Conservation (phyloP, 2,888 invertebrate genomes). For the Mythimna impura region DNA sequence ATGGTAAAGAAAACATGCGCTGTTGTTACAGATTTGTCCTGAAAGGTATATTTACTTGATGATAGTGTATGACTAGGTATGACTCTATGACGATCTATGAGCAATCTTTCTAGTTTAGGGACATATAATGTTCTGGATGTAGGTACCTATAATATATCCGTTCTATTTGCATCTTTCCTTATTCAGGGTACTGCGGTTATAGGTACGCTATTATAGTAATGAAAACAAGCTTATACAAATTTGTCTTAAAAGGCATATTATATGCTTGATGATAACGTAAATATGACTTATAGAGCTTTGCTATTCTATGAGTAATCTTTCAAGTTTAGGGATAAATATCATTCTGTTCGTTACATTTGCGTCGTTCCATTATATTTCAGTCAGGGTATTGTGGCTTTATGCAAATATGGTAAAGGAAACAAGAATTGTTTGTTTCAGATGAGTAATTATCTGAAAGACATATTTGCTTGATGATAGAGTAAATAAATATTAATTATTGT, state of each 20-base stretch:
- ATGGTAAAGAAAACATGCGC: conserved; percentile 55
- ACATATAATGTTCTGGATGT: conserved; percentile 64
- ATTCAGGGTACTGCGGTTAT: conserved; percentile 39
- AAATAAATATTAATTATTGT: conserved; percentile 38
- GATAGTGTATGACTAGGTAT: conserved; percentile 11
- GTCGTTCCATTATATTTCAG: conserved; percentile 31
- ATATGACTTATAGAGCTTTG: background rate
- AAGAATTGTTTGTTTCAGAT: conserved; percentile 57
- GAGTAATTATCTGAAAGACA: conserved; percentile 64
- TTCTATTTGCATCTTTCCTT: conserved; percentile 46
- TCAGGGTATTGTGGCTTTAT: conserved; percentile 38
- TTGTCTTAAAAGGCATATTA: conserved; percentile 55
- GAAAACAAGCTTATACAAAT: conserved; percentile 40
- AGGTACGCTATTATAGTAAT: conserved; percentile 50
- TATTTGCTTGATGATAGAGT: conserved; percentile 50
- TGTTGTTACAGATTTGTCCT: conserved; percentile 53
- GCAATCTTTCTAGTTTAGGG: conserved; percentile 58
- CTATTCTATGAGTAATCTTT: background rate
- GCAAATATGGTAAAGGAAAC: conserved; percentile 58
- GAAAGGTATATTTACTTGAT: conserved; percentile 51
- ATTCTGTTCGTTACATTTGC: conserved; percentile 53
- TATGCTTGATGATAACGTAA: conserved; percentile 25
- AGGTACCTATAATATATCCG: conserved; percentile 31
- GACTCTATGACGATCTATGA: background rate
- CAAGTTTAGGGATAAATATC: conserved; percentile 67